Evolutionary conservation across 1,140 invertebrate genomes (phyloP), one percentile per base, ranked within the genome.

Genomic region (Dinoponera quadriceps): DNA sequence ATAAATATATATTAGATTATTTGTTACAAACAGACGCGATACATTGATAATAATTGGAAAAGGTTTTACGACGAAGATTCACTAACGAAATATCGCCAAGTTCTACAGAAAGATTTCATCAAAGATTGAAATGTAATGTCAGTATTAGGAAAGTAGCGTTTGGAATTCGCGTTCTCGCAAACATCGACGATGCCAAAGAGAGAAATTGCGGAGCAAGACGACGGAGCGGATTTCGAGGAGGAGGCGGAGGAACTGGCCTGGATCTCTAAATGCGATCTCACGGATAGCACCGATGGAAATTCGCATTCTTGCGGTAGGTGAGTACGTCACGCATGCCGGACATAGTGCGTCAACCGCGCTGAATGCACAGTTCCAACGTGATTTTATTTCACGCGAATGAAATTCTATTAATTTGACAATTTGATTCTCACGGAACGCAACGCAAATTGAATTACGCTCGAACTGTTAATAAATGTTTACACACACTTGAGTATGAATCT

Each of bases 181-280:
- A 48, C n/a, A 55, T 33, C 9, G 60, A 38, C 62, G 25, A 7
- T 54, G 75, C 49, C 63, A 54, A 57, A 55, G 63, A 80, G 51
- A 80, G 75, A 80, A 71, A 80, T 80, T 80, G 69, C 75, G 33
- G 49, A 77, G 48, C 60, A 29, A 62, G 60, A 77, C 74, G 51
- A 55, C 18, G 60, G 13, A 27, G 60, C 27, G 63, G 54, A 71
- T 80, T 80, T 80, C 65, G 51, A 80, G 33, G 54, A 80, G 75
- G 65, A 80, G 75, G 75, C 65, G 75, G 75, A 71, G 75, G 75
- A 71, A 80, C 75, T 80, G 75, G 65, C 75, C 75, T 80, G 75
- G 65, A 80, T 80, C 75, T 80, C 65, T 80, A 80, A 80, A 71
- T 55, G 51, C 75, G 75, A 80, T 80, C 75, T 80, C 54, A 68